Base-by-base conservation (phyloP, 2,797 vertebrate species). In the Liparis tanakae region DNA sequence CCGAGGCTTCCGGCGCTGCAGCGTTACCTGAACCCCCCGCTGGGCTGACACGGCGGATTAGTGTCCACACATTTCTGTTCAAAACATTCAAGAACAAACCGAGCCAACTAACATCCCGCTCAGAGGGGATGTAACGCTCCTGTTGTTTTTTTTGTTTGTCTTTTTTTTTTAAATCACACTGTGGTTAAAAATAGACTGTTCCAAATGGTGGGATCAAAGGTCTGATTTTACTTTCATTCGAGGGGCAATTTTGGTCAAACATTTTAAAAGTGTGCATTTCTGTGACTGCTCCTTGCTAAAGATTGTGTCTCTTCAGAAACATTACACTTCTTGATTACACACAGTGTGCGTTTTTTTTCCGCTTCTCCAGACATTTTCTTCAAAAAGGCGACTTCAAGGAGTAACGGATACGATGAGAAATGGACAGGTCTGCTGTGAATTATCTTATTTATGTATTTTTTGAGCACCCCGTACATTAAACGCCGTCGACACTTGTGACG, bases 11-110 rank as follows among this genome's bases (percentile, higher is more conserved):
- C 73, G 71, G 70, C 44, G 20, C 68, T 54, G 67, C 80, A 18
- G 70, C 64, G 74, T 43, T 81, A 86, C 74, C 82, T 81, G 80
- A 74, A 81, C 72, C 83, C 83, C 85, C 83, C 20, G 60, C 80
- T 76, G 80, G 79, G 55, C 82, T 79, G 82, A 89, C 79, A 72
- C 75, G 78, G 62, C 55, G 56, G 79, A 89, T 88, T 74, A 84
- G 62, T 46, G 67, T 79, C 70, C 77, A 43, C 37, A 59, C 13
- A 7, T 36, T 78, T 75, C 69, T 44, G 10, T 62, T 44, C 13
- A 75, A 54, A 72, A 81, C 74, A 17, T 63, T 64, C 64, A 76
- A 1, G 12, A 56, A 70, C 36, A 79, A 79, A 70, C 18, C n/a
- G 62, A 76, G 34, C 33, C 73, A 71, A 64, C 36, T 34, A 37